These are phyloP conservation scores for Bufotes viridis DNA, from an alignment of 2,797 vertebrate genomes.

Conservation along the genomic window DNA sequence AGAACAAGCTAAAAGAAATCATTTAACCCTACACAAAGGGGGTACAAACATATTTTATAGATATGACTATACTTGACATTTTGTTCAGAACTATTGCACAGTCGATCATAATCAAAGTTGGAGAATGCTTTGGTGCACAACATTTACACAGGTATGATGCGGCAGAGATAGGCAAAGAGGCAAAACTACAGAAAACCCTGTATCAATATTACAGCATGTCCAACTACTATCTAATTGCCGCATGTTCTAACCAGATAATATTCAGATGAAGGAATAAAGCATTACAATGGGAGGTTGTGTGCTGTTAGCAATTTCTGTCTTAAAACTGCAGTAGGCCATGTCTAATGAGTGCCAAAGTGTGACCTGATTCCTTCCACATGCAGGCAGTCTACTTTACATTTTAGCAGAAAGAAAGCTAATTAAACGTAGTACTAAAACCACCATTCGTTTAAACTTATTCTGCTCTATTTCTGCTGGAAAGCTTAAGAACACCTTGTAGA, in stretches of 20 bases:
- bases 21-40: no score
- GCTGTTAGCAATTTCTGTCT: background rate
- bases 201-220: background rate
- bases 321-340: slow-evolving; percentile 5
- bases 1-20: no score
- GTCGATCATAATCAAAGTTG: no score
- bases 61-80: no score
- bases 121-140: no score
- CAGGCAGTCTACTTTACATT: background rate
- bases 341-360: slow-evolving; percentile 32
- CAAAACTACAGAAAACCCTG: background rate
- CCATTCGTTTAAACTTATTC: slow-evolving; percentile 8
- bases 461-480: slow-evolving; percentile 3
- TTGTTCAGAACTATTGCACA: no score
- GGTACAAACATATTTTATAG: no score
- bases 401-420: slow-evolving; percentile 2
- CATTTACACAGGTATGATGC: no score
- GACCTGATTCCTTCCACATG: background rate
- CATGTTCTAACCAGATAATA: background rate
- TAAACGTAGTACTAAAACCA: slow-evolving; percentile 6
- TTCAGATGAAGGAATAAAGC: background rate
- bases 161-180: no score
- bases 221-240: background rate
- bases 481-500: background rate
- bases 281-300: background rate